phyloP scores from a whole-genome alignment of 2,113 vertebrate genomes.

The Tricholaema leucomelas region DNA sequence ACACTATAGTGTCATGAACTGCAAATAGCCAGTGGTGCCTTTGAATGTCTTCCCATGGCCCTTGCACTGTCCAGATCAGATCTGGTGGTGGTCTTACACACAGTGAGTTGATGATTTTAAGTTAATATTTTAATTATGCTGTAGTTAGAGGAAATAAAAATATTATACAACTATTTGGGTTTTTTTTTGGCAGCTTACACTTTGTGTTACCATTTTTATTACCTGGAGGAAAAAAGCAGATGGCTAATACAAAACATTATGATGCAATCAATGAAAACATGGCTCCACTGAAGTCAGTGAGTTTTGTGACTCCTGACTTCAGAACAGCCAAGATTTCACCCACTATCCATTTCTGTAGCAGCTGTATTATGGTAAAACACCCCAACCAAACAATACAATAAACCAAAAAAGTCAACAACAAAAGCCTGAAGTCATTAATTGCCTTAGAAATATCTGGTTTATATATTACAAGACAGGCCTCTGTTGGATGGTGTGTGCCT shows the following conservation, averaged over 20 bases:
- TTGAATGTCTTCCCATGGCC: constrained; percentile 56
- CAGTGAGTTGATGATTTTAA: constrained; percentile 32
- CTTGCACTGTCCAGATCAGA: constrained; percentile 34
- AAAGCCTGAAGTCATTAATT: constrained; percentile 36
- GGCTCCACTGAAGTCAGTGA: constrained; percentile 12
- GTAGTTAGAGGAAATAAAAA: constrained; percentile 54
- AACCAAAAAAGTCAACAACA: neutral
- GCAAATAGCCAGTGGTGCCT: constrained; percentile 47
- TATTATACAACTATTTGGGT: constrained; percentile 29
- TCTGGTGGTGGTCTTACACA: constrained; percentile 5
- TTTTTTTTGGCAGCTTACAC: constrained; percentile 48
- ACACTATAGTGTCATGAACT: constrained; percentile 28
- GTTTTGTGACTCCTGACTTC: neutral
- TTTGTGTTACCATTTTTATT: constrained; percentile 32
- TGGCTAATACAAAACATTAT: constrained; percentile 26
- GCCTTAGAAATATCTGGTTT: constrained; percentile 37
- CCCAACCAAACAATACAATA: neutral
- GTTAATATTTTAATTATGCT: constrained; percentile 51
- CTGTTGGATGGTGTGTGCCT: neutral
- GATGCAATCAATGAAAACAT: neutral
- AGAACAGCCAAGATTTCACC: constrained; percentile 12
- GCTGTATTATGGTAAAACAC: neutral
- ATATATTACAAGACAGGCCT: constrained; percentile 15
- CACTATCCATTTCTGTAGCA: constrained; percentile 23
- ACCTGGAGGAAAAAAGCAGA: constrained; percentile 52